phyloP scores from a whole-genome alignment of 2,797 vertebrate species.

The Eidolon dupreanum region DNA sequence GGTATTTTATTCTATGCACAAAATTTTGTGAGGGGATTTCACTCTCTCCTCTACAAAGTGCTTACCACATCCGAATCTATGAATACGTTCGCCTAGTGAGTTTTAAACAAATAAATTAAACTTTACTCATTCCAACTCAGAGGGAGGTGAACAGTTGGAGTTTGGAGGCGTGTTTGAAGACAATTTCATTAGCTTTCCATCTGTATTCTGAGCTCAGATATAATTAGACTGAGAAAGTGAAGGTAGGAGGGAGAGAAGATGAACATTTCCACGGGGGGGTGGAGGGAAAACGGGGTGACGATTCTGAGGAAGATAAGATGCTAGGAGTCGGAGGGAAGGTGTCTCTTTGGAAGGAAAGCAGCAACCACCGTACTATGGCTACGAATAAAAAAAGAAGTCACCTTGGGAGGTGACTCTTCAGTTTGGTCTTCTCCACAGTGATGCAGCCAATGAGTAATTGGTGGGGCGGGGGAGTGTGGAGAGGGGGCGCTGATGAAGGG shows the following conservation, averaged over 20 bases:
- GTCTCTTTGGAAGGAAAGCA: neutral
- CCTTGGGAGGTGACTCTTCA: neutral
- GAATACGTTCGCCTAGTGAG: neutral
- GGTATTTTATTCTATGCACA: neutral
- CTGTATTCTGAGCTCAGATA: slow-evolving; percentile 44
- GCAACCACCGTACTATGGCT: neutral
- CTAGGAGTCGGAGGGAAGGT: neutral
- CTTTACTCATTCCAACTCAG: slow-evolving; percentile 54
- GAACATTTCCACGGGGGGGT: neutral
- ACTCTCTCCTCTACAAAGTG: neutral
- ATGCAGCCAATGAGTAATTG: neutral
- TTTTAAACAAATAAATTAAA: slow-evolving; percentile 66
- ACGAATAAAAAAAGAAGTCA: neutral
- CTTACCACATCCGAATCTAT: neutral
- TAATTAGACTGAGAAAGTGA: slow-evolving; percentile 49
- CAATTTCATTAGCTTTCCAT: slow-evolving; percentile 47
- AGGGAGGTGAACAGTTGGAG: slow-evolving; percentile 54
- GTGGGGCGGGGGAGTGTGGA: too few relatives aligned
- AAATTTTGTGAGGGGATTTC: neutral
- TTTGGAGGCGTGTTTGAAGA: slow-evolving; percentile 55
- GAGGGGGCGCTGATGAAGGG: too few relatives aligned
- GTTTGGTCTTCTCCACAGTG: neutral
- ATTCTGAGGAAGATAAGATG: neutral
- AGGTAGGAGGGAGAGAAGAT: neutral
- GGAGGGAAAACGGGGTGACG: neutral